Percentiles rank a stretch among this genome's conserved stretches.
phyloP scores from a whole-genome alignment of 2,113 vertebrate genomes.

The Tupaia chinensis region DNA sequence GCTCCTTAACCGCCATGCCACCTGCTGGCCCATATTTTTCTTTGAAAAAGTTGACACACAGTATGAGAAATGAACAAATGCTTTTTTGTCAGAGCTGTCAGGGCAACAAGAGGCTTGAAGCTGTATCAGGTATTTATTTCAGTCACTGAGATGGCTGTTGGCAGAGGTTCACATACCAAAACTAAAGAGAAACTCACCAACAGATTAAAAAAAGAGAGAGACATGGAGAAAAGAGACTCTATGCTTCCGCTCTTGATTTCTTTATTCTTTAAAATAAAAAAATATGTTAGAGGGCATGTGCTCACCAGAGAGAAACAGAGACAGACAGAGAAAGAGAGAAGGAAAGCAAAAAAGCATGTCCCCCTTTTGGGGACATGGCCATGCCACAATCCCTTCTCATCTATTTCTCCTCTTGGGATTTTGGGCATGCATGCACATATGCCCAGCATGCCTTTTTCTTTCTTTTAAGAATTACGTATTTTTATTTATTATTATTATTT shows the following conservation, averaged over 20 bases:
- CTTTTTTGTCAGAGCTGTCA: constrained; percentile 15
- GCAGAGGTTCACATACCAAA: constrained; percentile 73
- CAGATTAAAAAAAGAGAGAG: constrained; percentile 39
- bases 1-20: no score
- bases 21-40: background rate
- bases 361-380: no score
- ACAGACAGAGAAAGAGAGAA: no score
- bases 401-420: no score
- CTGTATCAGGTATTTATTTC: constrained; percentile 78
- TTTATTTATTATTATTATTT: no score
- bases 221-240: constrained; percentile 18
- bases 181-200: constrained; percentile 60
- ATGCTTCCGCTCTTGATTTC: constrained; percentile 25
- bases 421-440: no score
- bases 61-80: constrained; percentile 39
- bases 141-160: constrained; percentile 66
- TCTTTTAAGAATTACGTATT: no score
- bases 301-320: no score
- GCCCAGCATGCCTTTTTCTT: no score
- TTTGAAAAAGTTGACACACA: background rate
- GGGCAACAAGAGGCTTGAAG: constrained; percentile 63
- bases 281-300: no score
- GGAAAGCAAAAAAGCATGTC: no score
- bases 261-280: background rate
- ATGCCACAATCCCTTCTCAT: no score